Evolutionary conservation across 2,113 vertebrate species (phyloP).

Genomic region (Paracanthobrama guichenoti): DNA sequence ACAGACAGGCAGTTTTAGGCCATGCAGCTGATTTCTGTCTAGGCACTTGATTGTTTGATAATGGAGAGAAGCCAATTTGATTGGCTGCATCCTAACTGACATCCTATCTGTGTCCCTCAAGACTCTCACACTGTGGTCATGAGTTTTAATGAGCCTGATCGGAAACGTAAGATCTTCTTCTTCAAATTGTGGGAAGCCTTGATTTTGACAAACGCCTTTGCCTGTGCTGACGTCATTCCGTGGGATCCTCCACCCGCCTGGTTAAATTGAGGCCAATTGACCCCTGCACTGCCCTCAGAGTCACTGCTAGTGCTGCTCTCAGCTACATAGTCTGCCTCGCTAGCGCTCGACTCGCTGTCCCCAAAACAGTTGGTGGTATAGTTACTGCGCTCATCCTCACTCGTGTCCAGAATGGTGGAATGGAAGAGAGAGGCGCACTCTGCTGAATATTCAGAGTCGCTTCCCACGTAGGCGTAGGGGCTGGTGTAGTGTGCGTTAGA

Average conservation of each 20-base stretch:
- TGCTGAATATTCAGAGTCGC: constrained; percentile 93
- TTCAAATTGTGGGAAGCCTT: constrained; percentile 96
- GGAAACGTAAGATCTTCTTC: constrained; percentile 93
- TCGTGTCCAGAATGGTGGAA: constrained; percentile 91
- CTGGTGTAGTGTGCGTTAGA: constrained; percentile 63
- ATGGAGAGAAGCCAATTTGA: constrained; percentile 58
- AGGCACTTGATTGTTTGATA: constrained; percentile 61
- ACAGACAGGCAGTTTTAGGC: constrained; percentile 35
- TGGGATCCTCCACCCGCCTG: constrained; percentile 75
- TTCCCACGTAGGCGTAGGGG: constrained; percentile 80
- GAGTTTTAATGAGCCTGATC: constrained; percentile 90
- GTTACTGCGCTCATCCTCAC: constrained; percentile 89
- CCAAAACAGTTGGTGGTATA: constrained; percentile 94
- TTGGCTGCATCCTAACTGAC: constrained; percentile 51
- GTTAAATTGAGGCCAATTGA: constrained; percentile 86
- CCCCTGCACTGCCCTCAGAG: constrained; percentile 84
- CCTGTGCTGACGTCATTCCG: constrained; percentile 74
- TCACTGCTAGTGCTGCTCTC: constrained; percentile 84
- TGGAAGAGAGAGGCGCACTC: constrained; percentile 94
- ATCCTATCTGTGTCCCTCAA: constrained; percentile 22
- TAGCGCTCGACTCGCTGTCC: constrained; percentile 90
- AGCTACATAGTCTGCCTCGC: constrained; percentile 82
- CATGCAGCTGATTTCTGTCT: constrained; percentile 49
- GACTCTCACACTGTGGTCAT: constrained; percentile 91
- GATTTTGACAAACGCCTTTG: constrained; percentile 88